A percentile compares a stretch with the other conserved stretches of the same genome.
Evolutionary conservation across 2,797 vertebrate species (phyloP).

Genomic region (Gallirallus australis): DNA sequence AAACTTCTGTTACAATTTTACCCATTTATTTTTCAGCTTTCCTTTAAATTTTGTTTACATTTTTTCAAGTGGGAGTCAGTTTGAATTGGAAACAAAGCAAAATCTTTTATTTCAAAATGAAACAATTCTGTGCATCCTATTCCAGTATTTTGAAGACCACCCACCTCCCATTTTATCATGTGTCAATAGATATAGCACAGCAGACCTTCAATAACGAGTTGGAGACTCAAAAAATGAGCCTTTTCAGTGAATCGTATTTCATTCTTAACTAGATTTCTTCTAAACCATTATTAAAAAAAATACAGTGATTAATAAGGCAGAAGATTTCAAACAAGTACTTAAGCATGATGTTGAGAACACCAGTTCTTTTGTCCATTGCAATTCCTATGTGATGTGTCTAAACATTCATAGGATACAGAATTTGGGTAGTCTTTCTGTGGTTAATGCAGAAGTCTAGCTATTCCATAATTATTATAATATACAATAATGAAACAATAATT

Average conservation of each 20-base stretch:
- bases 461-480: conserved; percentile 45
- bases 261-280: not conserved
- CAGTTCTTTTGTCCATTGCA: not conserved
- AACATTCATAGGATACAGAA: not conserved
- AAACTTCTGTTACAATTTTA: not conserved
- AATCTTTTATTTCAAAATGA: not conserved
- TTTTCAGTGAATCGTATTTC: not conserved
- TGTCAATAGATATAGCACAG: not conserved
- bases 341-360: not conserved
- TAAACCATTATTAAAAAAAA: not conserved
- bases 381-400: not conserved
- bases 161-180: not conserved
- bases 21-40: not conserved
- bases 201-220: not conserved
- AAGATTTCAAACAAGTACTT: not conserved
- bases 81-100: not conserved
- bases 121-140: not conserved
- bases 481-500: conserved; percentile 64
- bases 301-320: not conserved
- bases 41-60: not conserved
- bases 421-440: not conserved
- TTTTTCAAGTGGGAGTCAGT: not conserved
- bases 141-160: not conserved
- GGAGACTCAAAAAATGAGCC: not conserved
- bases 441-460: not conserved